These are phyloP conservation scores for Chaetodon trifascialis DNA, from an alignment of 2,113 vertebrate species.

Conservation along the genomic window DNA sequence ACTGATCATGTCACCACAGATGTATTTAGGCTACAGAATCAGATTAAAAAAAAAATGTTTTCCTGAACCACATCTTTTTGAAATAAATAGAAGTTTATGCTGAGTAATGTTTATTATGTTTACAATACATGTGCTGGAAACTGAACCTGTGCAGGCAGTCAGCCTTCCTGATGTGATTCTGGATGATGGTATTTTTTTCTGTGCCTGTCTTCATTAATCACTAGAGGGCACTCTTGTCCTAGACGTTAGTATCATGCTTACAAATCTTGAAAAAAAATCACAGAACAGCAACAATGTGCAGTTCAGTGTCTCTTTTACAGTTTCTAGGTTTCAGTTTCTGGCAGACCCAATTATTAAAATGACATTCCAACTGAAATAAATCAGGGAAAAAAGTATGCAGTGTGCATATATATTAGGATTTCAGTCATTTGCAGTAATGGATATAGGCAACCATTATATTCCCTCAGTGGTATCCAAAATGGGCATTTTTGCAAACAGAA, in stretches of 20 bases:
- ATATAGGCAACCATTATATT: neutral
- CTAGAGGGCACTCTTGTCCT: constrained; percentile 67
- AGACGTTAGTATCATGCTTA: neutral
- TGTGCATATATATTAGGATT: neutral
- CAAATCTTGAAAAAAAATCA: neutral
- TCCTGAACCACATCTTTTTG: neutral
- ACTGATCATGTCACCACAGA: constrained; percentile 35
- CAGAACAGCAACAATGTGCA: constrained; percentile 1
- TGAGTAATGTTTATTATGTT: neutral
- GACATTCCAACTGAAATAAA: neutral
- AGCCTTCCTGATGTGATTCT: neutral
- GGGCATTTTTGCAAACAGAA: neutral
- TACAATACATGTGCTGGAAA: neutral
- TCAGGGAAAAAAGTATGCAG: neutral
- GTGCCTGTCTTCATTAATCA: constrained; percentile 32
- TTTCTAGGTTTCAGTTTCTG: neutral
- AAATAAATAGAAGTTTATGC: constrained; percentile 14
- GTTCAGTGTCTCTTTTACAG: neutral
- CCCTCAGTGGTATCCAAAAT: neutral
- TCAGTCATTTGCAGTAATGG: neutral
- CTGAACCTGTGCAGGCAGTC: neutral
- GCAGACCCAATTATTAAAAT: constrained; percentile 17
- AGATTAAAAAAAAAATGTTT: neutral
- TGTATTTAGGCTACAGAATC: constrained; percentile 16
- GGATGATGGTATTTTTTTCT: neutral